Conservation (phyloP, 2,113 vertebrate species). For the Erythrocebus patas region DNA sequence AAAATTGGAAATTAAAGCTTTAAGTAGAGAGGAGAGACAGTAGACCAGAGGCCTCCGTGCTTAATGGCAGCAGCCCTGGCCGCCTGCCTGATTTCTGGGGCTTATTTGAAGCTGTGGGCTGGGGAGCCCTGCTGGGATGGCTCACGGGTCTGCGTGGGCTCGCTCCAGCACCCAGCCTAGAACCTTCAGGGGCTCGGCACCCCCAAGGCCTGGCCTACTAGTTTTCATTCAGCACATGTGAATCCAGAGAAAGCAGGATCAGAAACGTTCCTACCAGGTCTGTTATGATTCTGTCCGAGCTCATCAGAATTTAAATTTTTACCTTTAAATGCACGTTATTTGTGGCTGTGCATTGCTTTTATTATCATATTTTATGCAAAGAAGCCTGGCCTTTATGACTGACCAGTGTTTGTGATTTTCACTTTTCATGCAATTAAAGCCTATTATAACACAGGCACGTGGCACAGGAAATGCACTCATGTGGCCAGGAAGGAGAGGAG, state of each 20-base stretch:
- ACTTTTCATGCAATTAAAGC: neutral
- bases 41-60: neutral
- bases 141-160: fast-evolving
- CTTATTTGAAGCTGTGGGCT: neutral
- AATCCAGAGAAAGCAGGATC: neutral
- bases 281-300: neutral
- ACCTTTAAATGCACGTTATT: neutral
- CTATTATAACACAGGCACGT: neutral
- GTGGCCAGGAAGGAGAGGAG: neutral
- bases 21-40: neutral
- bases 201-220: neutral
- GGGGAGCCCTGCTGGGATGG: fast-evolving
- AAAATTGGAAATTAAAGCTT: neutral
- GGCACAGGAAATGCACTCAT: neutral
- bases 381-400: neutral
- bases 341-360: neutral
- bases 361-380: neutral
- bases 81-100: neutral
- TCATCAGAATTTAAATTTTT: neutral
- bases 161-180: neutral
- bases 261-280: neutral
- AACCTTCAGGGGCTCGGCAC: too few relatives aligned
- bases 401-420: neutral
- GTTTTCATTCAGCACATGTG: neutral
- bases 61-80: neutral